Evolutionary conservation across 2,113 vertebrate species (phyloP).

Genomic region (Cyanoliseus patagonus): DNA sequence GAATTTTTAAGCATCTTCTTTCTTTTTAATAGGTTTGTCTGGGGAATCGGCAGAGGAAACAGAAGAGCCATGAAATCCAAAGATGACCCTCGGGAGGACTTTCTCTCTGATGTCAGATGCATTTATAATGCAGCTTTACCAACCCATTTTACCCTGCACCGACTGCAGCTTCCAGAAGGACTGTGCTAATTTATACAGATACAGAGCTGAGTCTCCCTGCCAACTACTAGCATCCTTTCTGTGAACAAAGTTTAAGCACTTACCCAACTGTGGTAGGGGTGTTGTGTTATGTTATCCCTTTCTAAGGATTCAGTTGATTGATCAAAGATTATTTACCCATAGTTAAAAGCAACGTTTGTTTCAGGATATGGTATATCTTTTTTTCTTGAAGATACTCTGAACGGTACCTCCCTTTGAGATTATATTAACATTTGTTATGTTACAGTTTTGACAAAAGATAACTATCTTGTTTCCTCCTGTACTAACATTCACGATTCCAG

Average conservation of each 20-base stretch:
- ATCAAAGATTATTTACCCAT: conserved; percentile 60
- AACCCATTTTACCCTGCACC: not conserved
- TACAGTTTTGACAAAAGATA: conserved; percentile 52
- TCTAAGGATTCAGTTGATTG: conserved; percentile 24
- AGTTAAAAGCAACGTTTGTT: conserved; percentile 47
- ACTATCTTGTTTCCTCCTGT: conserved; percentile 31
- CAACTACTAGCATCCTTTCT: not conserved
- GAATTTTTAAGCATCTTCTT: conserved; percentile 15
- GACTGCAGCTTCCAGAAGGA: not conserved
- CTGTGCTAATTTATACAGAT: not conserved
- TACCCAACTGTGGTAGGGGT: not conserved
- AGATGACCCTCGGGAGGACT: not conserved
- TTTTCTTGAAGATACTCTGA: not conserved
- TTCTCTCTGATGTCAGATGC: not conserved
- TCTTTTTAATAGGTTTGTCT: conserved; percentile 51
- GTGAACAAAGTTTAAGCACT: not conserved
- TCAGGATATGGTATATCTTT: conserved; percentile 27
- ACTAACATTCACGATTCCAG: conserved; percentile 2
- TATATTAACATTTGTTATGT: conserved; percentile 44
- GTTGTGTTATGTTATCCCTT: conserved; percentile 3
- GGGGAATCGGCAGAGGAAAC: conserved; percentile 46
- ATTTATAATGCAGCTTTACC: conserved; percentile 16
- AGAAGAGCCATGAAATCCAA: conserved; percentile 54
- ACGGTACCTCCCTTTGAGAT: conserved; percentile 31
- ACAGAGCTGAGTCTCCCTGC: not conserved